Conservation (phyloP, 2,797 vertebrate species). For the Darevskia nairensis region DNA sequence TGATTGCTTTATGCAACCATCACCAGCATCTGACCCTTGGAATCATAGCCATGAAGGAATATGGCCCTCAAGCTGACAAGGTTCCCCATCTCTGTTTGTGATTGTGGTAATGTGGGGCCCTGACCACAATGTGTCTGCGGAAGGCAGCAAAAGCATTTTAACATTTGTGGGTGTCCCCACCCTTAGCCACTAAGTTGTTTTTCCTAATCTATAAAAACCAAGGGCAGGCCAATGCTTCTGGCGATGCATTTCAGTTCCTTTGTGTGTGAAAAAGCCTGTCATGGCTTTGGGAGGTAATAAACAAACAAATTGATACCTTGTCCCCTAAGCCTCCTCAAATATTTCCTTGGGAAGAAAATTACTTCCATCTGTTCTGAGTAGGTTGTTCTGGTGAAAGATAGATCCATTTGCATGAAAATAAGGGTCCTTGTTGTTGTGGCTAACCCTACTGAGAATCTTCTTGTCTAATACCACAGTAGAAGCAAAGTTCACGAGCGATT, state of each 20-base stretch:
- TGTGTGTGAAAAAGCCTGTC: not conserved
- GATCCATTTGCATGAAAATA: constrained; percentile 32
- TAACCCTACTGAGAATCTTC: constrained; percentile 4
- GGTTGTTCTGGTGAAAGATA: constrained; percentile 6
- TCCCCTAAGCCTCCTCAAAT: not conserved
- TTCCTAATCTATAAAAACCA: not conserved
- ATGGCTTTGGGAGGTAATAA: not conserved
- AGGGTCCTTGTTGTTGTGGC: not conserved
- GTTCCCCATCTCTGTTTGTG: not conserved
- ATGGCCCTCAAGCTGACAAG: too few relatives aligned
- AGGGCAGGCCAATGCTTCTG: not conserved
- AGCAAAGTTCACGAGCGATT: constrained; percentile 38
- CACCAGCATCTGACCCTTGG: not conserved
- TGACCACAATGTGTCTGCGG: not conserved
- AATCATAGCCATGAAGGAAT: not conserved
- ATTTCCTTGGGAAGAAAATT: constrained; percentile 36
- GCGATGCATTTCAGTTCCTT: not conserved
- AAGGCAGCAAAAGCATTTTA: not conserved
- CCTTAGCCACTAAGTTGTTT: constrained; percentile 6
- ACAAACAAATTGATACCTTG: not conserved
- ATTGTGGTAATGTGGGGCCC: not conserved
- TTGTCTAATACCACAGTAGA: constrained; percentile 1
- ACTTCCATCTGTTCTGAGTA: constrained; percentile 17
- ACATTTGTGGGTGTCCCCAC: not conserved
- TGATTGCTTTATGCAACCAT: not conserved